Percentiles rank a stretch among this genome's conserved stretches.
Conservation (phyloP, 2,888 invertebrate species). For the Resseliella maxima region DNA sequence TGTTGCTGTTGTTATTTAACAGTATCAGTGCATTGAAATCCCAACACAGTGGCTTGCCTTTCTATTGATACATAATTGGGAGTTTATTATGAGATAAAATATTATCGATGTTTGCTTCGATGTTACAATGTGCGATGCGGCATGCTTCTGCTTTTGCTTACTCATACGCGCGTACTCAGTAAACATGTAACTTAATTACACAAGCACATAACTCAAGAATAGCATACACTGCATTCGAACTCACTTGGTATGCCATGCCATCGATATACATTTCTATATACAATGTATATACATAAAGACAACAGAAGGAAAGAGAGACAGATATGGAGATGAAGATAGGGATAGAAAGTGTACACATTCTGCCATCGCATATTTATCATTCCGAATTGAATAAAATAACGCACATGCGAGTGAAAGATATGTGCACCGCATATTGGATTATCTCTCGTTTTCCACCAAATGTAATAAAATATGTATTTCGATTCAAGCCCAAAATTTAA, state of each 20-base stretch:
- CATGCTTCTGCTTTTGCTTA: background rate
- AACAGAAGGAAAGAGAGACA: background rate
- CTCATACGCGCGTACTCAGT: background rate
- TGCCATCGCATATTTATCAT: constrained; percentile 53
- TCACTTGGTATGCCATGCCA: background rate
- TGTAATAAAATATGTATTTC: constrained; percentile 51
- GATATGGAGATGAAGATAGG: background rate
- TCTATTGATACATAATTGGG: constrained; percentile 53
- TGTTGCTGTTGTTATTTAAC: constrained; percentile 33
- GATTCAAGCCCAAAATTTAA: constrained; percentile 51
- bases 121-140: constrained; percentile 29
- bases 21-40: constrained; percentile 33
- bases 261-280: background rate
- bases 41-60: constrained; percentile 29
- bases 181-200: constrained; percentile 53
- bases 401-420: constrained; percentile 53
- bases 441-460: constrained; percentile 53
- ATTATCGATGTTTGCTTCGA: constrained; percentile 15
- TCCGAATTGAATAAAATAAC: constrained; percentile 48
- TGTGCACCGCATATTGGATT: constrained; percentile 51
- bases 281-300: background rate
- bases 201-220: constrained; percentile 49
- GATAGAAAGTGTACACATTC: background rate
- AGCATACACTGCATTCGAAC: constrained; percentile 30
- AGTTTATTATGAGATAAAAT: constrained; percentile 53